Evolutionary conservation across 2,113 vertebrate species (phyloP).

Genomic region (Pseudolaguvia tuberculata): DNA sequence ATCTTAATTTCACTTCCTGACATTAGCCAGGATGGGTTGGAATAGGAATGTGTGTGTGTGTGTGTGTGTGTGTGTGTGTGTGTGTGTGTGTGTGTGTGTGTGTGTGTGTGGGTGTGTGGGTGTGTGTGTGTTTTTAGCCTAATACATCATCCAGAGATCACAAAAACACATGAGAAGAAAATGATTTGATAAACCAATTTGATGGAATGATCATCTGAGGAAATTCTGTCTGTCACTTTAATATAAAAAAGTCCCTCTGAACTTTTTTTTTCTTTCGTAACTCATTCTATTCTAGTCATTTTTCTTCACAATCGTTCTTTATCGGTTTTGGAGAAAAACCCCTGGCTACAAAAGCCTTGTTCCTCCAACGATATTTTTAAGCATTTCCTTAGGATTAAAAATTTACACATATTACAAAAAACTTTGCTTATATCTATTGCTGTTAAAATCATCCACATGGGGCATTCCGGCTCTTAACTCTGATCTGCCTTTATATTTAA

Average conservation of each 20-base stretch:
- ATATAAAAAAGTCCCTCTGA: neutral
- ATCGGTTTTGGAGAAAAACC: neutral
- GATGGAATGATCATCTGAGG: neutral
- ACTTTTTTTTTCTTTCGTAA: neutral
- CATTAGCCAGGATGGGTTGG: neutral
- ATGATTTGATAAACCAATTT: neutral
- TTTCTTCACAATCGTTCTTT: conserved; percentile 8
- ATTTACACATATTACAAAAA: conserved; percentile 21
- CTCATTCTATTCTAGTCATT: neutral
- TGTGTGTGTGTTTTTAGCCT: neutral
- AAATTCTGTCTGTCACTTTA: neutral
- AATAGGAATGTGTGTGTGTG: neutral
- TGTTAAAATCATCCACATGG: conserved; percentile 17
- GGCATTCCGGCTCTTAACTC: conserved; percentile 38
- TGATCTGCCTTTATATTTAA: conserved; percentile 58
- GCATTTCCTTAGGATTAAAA: conserved; percentile 30
- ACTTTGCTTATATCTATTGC: conserved; percentile 24
- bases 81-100: no score
- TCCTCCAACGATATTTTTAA: neutral
- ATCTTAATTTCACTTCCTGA: conserved; percentile 39
- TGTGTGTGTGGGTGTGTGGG: no score
- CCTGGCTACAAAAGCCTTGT: conserved; percentile 1
- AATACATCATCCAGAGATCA: neutral
- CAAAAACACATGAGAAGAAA: neutral
- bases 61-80: no score